These are phyloP conservation scores for Leuciscus idus DNA, from an alignment of 2,113 vertebrate species.

Conservation along the genomic window DNA sequence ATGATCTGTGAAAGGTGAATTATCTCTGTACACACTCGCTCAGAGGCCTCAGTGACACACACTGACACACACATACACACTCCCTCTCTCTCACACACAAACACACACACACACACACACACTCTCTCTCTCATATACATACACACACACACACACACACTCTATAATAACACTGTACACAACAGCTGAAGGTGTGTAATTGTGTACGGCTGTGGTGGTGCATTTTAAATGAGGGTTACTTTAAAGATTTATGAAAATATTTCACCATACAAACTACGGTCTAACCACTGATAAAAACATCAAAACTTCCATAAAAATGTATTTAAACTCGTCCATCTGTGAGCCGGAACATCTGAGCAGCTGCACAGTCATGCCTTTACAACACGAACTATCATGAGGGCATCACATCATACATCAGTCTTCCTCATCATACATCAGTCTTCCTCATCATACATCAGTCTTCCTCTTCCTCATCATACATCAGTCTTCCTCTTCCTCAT, in stretches of 20 bases:
- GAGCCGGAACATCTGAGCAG: neutral
- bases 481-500: neutral
- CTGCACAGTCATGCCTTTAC: slow-evolving; percentile 1
- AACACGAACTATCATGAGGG: neutral
- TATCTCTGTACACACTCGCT: slow-evolving; percentile 47
- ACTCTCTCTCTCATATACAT: neutral
- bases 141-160: neutral
- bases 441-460: neutral
- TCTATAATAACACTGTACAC: no score
- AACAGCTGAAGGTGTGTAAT: no score
- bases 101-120: no score
- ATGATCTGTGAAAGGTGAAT: slow-evolving; percentile 60
- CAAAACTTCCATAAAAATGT: neutral
- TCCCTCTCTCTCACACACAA: no score
- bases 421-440: neutral
- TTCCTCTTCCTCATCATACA: no score
- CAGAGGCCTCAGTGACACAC: neutral
- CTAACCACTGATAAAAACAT: neutral
- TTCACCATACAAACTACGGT: neutral
- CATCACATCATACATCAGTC: neutral
- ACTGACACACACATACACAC: neutral
- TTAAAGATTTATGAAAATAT: no score
- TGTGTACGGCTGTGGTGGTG: no score
- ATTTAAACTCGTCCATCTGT: neutral
- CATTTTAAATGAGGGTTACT: no score